A percentile compares a stretch with the other conserved stretches of the same genome.
Conservation (phyloP, 2,888 invertebrate genomes). For the Apamea epomidion region DNA sequence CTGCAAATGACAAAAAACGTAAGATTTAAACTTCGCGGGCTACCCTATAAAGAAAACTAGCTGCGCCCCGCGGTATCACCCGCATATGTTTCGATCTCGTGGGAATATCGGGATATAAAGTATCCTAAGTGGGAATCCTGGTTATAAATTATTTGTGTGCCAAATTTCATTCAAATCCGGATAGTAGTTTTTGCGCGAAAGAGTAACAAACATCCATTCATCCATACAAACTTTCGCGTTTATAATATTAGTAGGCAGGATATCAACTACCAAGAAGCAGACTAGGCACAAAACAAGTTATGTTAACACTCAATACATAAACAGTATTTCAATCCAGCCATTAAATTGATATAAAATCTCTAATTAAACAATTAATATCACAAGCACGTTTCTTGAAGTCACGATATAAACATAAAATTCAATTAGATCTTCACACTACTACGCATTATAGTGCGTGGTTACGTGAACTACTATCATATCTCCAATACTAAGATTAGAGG, state of each 20-base stretch:
- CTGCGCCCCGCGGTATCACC: no score
- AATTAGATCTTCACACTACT: constrained; percentile 9
- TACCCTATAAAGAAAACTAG: background rate
- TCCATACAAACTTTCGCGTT: no score
- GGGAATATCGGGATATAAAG: no score
- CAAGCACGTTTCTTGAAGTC: constrained; percentile 27
- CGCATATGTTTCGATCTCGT: no score
- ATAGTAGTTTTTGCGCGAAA: no score
- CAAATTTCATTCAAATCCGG: no score
- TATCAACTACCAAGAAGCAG: background rate
- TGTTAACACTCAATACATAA: constrained; percentile 1
- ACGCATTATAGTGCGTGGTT: constrained; percentile 27
- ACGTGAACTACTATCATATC: constrained; percentile 24
- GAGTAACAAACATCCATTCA: no score
- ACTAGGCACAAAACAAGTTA: background rate
- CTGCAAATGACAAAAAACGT: background rate
- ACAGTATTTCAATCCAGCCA: constrained; percentile 8
- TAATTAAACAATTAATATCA: constrained; percentile 22
- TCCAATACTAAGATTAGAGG: constrained; percentile 43
- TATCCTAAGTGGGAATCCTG: no score
- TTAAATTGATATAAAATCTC: constrained; percentile 11
- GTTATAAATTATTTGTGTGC: no score
- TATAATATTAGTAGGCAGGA: no score
- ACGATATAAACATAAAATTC: constrained; percentile 13
- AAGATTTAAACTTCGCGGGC: no score